phyloP scores from a whole-genome alignment of 2,888 invertebrate species.

The Eristalinus sepulchralis region DNA sequence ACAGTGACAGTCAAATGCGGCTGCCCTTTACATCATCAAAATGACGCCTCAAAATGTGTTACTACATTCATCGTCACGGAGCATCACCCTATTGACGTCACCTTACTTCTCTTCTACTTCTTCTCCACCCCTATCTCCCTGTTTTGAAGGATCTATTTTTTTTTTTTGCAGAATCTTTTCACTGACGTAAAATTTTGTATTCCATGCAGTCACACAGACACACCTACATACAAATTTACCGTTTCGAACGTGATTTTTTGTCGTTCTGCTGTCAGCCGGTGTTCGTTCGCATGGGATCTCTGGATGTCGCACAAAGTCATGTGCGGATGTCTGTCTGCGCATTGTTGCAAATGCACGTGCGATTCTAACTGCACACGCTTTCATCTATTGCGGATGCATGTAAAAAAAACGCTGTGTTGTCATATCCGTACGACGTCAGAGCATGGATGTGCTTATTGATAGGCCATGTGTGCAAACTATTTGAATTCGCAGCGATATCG shows the following conservation, averaged over 20 bases:
- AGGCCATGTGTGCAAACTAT: neutral
- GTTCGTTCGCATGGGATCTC: slow-evolving; percentile 27
- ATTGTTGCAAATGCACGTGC: slow-evolving; percentile 1
- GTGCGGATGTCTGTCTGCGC: slow-evolving; percentile 6
- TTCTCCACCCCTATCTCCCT: neutral
- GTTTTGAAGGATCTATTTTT: slow-evolving; percentile 12
- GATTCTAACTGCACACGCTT: neutral
- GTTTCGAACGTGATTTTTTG: slow-evolving; percentile 40
- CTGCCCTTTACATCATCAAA: neutral
- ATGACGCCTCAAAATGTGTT: neutral
- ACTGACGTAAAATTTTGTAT: slow-evolving; percentile 31
- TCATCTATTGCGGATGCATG: neutral
- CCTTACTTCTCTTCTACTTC: neutral
- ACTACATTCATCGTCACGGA: neutral
- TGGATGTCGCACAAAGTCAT: slow-evolving; percentile 38
- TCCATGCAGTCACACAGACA: neutral
- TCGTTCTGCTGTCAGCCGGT: slow-evolving; percentile 20
- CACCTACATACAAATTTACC: slow-evolving; percentile 7
- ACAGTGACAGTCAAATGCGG: no score
- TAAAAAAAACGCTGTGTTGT: neutral
- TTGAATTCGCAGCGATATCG: neutral
- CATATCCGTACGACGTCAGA: slow-evolving; percentile 13
- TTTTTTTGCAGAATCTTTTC: neutral
- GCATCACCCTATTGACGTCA: slow-evolving; percentile 10
- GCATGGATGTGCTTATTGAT: neutral